Base-by-base conservation (phyloP, 37 sponge, comb jelly and placozoan species). In the Diacarnus erythraeanus region DNA sequence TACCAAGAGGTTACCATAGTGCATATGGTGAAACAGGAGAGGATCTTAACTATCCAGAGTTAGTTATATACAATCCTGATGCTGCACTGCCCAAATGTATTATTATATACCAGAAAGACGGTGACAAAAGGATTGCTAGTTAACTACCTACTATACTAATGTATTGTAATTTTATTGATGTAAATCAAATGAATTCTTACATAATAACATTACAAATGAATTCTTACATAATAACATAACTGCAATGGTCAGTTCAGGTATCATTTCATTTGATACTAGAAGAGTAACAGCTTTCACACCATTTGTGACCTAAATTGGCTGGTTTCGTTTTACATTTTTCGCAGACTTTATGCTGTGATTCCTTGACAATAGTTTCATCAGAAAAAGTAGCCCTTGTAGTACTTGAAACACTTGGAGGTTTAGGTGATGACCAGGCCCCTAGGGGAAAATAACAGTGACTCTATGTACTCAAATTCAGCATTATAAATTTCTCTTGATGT, bases 21-120 rank as follows among this genome's bases (percentile, higher is more conserved):
- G 84, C 90, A 39, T 84, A 87, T 57, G 94, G 90, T 23, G 67
- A 81, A 41, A 29, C 57, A n/a, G 93, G 93, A n/a, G 51, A 60
- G 5, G 64, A 69, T 0, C 59, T 90, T 25, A 90, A 90, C 71
- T 90, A 84, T 42, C 79, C 51, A 20, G 91, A 94, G 76, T 58
- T 94, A 3, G 91, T 87, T 1, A 58, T 94, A 58, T 94, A 85
- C 72, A 61, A 81, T 3, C 56, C 77, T 38, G 81, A 76, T 38
- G 79, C 82, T 58, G 73, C 84, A 30, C 36, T 87, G 18, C 94
- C 94, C 30, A 77, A 61, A 21, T 87, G 76, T 42, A 81, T 90
- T 22, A 81, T 94, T 23, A 42, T 90, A 1, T 94, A 94, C 72
- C 39, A 73, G 38, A 83, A 72, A 65, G 88, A 87, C 67, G 91